Evolutionary conservation across 1,140 invertebrate species (phyloP).

Genomic region (Zaprionus davidi): DNA sequence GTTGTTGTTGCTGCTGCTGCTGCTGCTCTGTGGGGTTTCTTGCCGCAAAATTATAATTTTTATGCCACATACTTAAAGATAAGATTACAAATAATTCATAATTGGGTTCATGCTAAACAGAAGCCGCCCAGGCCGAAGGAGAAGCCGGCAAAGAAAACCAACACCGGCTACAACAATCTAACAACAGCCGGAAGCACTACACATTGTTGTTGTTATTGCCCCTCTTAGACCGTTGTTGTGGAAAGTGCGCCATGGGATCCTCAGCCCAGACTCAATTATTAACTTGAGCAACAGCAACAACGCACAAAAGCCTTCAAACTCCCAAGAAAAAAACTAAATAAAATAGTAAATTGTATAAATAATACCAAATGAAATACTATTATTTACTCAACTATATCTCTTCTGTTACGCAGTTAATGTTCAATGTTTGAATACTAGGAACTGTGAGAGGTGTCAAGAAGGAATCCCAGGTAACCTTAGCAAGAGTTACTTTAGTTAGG

Average conservation of each 20-base stretch:
- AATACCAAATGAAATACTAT: background rate
- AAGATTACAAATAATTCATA: slow-evolving; percentile 79
- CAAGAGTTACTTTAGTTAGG: too few species aligned
- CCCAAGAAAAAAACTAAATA: background rate
- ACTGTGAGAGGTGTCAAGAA: background rate
- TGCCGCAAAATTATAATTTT: slow-evolving; percentile 74
- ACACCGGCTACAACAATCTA: slow-evolving; percentile 53
- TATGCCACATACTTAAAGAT: slow-evolving; percentile 77
- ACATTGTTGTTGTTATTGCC: slow-evolving; percentile 24
- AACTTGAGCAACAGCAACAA: slow-evolving; percentile 23
- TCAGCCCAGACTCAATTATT: slow-evolving; percentile 31
- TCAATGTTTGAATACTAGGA: background rate
- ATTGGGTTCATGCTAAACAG: slow-evolving; percentile 67
- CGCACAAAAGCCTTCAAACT: background rate
- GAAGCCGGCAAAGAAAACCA: slow-evolving; percentile 39
- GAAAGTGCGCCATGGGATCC: slow-evolving; percentile 19
- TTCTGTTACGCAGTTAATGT: background rate
- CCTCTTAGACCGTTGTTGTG: background rate
- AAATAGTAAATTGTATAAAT: too few species aligned
- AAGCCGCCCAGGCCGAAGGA: slow-evolving; percentile 22
- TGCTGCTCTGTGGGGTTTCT: slow-evolving; percentile 61
- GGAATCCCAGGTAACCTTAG: too few species aligned
- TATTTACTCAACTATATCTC: background rate
- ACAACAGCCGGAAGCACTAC: slow-evolving; percentile 35
- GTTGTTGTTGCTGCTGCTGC: background rate